Evolutionary conservation across 2,113 vertebrate species (phyloP).

Genomic region (Psettodes erumei): DNA sequence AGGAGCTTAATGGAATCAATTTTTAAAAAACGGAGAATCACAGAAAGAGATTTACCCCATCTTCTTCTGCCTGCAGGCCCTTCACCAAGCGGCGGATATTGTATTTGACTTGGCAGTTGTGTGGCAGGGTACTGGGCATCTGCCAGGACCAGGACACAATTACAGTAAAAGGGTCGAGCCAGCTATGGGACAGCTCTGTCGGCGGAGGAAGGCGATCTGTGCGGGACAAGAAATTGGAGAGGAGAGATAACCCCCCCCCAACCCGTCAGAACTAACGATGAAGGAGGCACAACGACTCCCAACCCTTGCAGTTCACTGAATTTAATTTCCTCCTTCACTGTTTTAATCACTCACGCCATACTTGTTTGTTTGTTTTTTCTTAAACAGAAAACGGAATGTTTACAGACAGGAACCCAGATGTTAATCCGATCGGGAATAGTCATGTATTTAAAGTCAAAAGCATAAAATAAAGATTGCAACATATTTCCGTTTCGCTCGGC

Average conservation of each 20-base stretch:
- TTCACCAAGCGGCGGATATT: no score
- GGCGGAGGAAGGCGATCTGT: conserved; percentile 53
- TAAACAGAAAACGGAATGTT: no score
- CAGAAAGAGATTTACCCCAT: not conserved
- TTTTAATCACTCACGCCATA: not conserved
- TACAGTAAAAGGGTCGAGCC: conserved; percentile 30
- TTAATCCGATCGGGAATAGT: no score
- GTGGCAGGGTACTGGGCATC: conserved; percentile 2
- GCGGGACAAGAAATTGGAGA: not conserved
- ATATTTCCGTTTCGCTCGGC: no score
- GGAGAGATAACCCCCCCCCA: no score
- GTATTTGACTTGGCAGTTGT: rapidly evolving
- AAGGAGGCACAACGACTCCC: no score
- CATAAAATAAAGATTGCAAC: no score
- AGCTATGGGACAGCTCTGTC: rapidly evolving
- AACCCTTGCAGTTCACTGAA: not conserved
- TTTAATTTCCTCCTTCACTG: not conserved
- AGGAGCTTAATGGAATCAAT: not conserved
- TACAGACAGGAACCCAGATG: no score
- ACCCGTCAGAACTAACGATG: not conserved
- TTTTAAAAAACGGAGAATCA: no score
- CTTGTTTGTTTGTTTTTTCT: not conserved
- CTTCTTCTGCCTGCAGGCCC: rapidly evolving
- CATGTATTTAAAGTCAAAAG: no score
- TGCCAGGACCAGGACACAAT: conserved; percentile 64